Percentiles rank a stretch among this genome's conserved stretches.
These are phyloP conservation scores for Danio kyathit DNA, from an alignment of 2,797 vertebrate species.

Conservation along the genomic window DNA sequence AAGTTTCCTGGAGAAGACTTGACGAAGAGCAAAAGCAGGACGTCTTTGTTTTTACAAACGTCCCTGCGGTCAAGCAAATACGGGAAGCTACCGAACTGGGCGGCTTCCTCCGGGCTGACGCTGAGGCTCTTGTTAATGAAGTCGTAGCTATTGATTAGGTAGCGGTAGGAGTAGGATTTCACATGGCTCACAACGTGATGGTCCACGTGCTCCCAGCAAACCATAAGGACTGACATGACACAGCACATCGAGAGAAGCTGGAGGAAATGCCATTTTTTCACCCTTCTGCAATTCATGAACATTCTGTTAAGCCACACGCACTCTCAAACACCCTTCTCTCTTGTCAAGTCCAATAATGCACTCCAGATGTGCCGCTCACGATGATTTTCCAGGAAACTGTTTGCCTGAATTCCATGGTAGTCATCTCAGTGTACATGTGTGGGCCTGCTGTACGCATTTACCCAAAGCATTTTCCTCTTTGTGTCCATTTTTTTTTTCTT, in stretches of 20 bases:
- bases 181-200: conserved; percentile 85
- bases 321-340: conserved; percentile 1
- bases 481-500: not conserved
- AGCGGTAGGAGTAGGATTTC: conserved; percentile 90
- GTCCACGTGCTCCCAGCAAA: conserved; percentile 85
- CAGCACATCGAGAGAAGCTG: conserved; percentile 84
- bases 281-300: conserved; percentile 84
- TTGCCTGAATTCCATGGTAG: conserved; percentile 51
- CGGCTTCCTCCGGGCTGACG: conserved; percentile 68
- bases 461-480: not conserved
- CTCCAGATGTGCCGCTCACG: not conserved
- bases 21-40: conserved; percentile 90
- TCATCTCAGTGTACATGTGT: not conserved
- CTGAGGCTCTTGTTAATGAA: conserved; percentile 87
- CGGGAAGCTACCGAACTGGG: conserved; percentile 58
- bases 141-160: conserved; percentile 88
- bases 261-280: conserved; percentile 84
- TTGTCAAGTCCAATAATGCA: conserved; percentile 64
- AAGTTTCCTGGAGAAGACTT: conserved; percentile 89
- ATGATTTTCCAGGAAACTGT: conserved; percentile 14
- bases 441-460: not conserved
- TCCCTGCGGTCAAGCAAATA: conserved; percentile 75
- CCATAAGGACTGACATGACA: conserved; percentile 82
- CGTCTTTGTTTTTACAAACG: conserved; percentile 73
- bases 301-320: conserved; percentile 74